phyloP scores from a whole-genome alignment of 1,140 invertebrate species.

The Idris sp. region DNA sequence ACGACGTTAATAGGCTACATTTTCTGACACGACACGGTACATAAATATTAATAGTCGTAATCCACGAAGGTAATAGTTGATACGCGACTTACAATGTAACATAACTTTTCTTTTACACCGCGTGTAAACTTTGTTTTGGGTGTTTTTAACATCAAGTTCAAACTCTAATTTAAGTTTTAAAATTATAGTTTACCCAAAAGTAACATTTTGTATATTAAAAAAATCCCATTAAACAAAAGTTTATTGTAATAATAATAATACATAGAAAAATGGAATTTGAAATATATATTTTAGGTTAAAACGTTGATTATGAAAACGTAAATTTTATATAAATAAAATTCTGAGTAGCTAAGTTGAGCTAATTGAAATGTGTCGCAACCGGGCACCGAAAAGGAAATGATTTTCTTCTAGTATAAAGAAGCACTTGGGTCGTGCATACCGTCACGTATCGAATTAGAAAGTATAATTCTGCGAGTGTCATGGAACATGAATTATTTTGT shows the following conservation, averaged over 20 bases:
- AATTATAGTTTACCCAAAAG: too few species aligned
- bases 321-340: too few species aligned
- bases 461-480: slow-evolving; percentile 18
- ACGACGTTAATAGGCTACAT: slow-evolving; percentile 69
- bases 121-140: too few species aligned
- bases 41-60: slow-evolving; percentile 46
- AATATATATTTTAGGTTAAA: too few species aligned
- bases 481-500: slow-evolving; percentile 23
- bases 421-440: not conserved
- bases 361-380: slow-evolving; percentile 24
- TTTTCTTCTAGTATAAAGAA: not conserved
- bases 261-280: too few species aligned
- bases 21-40: slow-evolving; percentile 55
- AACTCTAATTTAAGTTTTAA: too few species aligned
- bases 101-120: slow-evolving; percentile 5
- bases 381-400: not conserved
- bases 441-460: slow-evolving; percentile 28
- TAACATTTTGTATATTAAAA: too few species aligned
- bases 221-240: too few species aligned
- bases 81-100: slow-evolving; percentile 24
- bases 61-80: slow-evolving; percentile 24
- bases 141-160: too few species aligned
- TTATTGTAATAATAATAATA: too few species aligned
- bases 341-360: too few species aligned
- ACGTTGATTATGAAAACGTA: too few species aligned